phyloP scores from a whole-genome alignment of 2,797 vertebrate genomes.

The Scolopax bukidnonensis region DNA sequence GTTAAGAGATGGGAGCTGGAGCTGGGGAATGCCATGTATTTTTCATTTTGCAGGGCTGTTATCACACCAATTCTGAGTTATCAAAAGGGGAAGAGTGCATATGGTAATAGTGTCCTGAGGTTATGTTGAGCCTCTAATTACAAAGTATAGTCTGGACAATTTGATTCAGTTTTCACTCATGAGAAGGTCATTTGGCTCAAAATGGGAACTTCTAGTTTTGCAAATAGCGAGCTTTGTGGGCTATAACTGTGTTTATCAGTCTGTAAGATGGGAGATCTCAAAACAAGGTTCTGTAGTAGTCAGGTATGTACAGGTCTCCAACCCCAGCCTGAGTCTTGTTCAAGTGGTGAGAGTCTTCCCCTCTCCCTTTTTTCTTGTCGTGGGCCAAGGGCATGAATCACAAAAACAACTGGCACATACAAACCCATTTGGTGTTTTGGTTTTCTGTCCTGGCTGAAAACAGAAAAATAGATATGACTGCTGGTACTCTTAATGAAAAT shows the following conservation, averaged over 20 bases:
- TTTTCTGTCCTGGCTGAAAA: not conserved
- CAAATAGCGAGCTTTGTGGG: not conserved
- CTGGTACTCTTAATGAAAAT: not conserved
- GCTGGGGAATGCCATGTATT: not conserved
- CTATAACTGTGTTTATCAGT: not conserved
- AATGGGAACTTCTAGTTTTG: not conserved
- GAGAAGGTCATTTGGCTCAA: not conserved
- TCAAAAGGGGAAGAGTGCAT: not conserved
- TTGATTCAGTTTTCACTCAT: not conserved
- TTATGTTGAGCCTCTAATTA: not conserved
- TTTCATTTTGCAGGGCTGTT: accelerated
- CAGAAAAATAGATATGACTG: not conserved
- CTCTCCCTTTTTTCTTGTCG: not conserved
- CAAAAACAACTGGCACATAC: not conserved
- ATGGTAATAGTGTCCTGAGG: accelerated
- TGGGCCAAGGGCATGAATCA: not conserved
- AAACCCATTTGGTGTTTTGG: not conserved
- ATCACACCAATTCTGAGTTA: not conserved
- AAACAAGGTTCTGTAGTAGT: not conserved
- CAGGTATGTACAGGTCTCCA: not conserved
- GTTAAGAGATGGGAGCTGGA: not conserved
- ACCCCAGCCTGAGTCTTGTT: not conserved
- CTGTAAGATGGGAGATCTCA: not conserved
- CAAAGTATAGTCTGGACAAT: not conserved
- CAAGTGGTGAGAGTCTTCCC: not conserved